phyloP scores from a whole-genome alignment of 2,797 vertebrate genomes.

The Champsocephalus gunnari region DNA sequence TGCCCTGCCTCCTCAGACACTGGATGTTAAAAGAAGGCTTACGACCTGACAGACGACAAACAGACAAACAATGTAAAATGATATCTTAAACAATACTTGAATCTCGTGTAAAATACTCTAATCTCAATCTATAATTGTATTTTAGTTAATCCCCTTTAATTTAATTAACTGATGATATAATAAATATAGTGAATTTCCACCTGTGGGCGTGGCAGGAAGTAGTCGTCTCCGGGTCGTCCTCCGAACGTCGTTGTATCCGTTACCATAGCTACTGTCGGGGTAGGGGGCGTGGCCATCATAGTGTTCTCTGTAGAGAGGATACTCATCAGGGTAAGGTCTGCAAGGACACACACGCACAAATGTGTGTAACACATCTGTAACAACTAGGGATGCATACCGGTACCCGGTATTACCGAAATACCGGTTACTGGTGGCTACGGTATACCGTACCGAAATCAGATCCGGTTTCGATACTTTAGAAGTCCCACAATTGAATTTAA shows the following conservation, averaged over 20 bases:
- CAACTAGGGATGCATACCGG: not conserved
- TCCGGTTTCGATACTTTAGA: no score
- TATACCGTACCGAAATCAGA: no score
- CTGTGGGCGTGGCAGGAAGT: conserved; percentile 91
- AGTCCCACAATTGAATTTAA: no score
- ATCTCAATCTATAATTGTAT: no score
- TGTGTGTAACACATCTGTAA: not conserved
- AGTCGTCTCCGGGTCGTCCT: conserved; percentile 84
- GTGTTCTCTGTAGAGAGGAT: conserved; percentile 67
- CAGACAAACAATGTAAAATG: conserved; percentile 1
- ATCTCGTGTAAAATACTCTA: not conserved
- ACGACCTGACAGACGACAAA: conserved; percentile 74
- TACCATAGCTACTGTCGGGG: conserved; percentile 68
- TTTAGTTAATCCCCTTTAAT: no score
- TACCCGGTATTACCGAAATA: no score
- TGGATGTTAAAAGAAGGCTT: conserved; percentile 93
- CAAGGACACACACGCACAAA: conserved; percentile 17
- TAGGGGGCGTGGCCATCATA: conserved; percentile 61
- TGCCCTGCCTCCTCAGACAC: conserved; percentile 90
- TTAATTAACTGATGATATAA: no score
- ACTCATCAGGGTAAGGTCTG: conserved; percentile 65
- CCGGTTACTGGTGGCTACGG: no score
- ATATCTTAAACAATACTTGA: not conserved
- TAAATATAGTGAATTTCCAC: conserved; percentile 39
- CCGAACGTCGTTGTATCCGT: conserved; percentile 59